phyloP scores from a whole-genome alignment of 2,888 invertebrate genomes.

The Papilio gigon region DNA sequence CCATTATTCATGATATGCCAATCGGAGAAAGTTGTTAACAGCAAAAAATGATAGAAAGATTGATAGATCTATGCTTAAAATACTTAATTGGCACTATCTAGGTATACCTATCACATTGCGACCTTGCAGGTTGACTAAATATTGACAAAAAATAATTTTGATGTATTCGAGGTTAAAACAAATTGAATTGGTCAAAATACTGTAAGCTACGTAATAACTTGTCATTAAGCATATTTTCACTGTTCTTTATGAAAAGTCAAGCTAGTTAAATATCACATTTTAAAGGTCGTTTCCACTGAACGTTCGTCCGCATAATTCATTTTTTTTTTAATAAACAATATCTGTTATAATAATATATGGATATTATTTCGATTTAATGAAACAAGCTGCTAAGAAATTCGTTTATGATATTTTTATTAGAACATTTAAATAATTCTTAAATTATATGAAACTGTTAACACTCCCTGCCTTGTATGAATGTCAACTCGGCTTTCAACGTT shows the following conservation, averaged over 20 bases:
- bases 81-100: slow-evolving; percentile 75
- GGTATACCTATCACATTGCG: slow-evolving; percentile 69
- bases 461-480: too few relatives aligned
- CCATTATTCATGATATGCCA: too few relatives aligned
- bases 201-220: neutral
- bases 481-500: too few relatives aligned
- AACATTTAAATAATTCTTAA: neutral
- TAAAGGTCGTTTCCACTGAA: slow-evolving; percentile 5
- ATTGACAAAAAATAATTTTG: slow-evolving; percentile 28
- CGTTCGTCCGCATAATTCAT: too few relatives aligned
- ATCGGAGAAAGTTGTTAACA: slow-evolving; percentile 31
- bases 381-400: neutral
- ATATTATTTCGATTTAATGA: neutral
- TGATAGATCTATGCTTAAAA: slow-evolving; percentile 47
- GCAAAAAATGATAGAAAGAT: slow-evolving; percentile 43
- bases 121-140: slow-evolving; percentile 58
- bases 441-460: neutral
- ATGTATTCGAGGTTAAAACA: slow-evolving; percentile 2
- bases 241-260: neutral
- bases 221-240: slow-evolving; percentile 19
- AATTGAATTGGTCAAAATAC: slow-evolving; percentile 1
- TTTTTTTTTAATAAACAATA: too few relatives aligned
- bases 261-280: slow-evolving; percentile 9
- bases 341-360: neutral
- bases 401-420: too few relatives aligned